Percentiles rank a stretch among this genome's conserved stretches.
Evolutionary conservation across 2,888 invertebrate species (phyloP).

Genomic region (Globia sparganii): DNA sequence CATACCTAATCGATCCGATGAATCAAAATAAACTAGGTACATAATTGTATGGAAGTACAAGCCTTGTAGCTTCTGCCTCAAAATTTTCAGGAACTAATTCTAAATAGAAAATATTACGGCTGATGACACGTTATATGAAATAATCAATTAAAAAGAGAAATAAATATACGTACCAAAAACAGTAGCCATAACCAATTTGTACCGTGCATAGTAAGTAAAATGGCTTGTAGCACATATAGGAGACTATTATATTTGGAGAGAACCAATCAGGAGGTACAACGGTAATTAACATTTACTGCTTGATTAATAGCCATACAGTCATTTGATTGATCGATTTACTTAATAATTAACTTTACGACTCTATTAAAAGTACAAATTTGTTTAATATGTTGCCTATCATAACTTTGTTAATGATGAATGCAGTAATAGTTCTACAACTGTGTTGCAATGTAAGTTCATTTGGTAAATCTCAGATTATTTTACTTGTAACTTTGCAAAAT

Average conservation of each 20-base stretch:
- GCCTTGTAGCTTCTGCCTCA: no score
- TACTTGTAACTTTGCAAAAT: not conserved
- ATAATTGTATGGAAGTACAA: not conserved
- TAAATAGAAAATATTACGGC: not conserved
- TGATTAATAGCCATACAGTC: constrained; percentile 3
- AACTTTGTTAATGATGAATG: not conserved
- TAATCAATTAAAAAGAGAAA: not conserved
- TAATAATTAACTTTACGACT: constrained; percentile 28
- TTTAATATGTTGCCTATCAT: not conserved
- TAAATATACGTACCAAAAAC: constrained; percentile 20
- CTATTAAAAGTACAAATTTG: not conserved
- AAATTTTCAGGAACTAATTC: not conserved
- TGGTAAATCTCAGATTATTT: not conserved
- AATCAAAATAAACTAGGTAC: not conserved
- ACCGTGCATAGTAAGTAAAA: constrained; percentile 13
- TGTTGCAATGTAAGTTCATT: not conserved
- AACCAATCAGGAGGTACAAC: constrained; percentile 25
- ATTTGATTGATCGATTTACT: not conserved
- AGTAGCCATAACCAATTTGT: constrained; percentile 29
- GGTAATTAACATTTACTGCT: constrained; percentile 19
- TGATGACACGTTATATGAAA: not conserved
- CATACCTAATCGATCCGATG: not conserved
- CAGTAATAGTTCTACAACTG: not conserved
- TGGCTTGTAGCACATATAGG: not conserved
- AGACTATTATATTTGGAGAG: constrained; percentile 10